Base-by-base conservation (phyloP, 2,888 invertebrate genomes). In the Melieria picta region DNA sequence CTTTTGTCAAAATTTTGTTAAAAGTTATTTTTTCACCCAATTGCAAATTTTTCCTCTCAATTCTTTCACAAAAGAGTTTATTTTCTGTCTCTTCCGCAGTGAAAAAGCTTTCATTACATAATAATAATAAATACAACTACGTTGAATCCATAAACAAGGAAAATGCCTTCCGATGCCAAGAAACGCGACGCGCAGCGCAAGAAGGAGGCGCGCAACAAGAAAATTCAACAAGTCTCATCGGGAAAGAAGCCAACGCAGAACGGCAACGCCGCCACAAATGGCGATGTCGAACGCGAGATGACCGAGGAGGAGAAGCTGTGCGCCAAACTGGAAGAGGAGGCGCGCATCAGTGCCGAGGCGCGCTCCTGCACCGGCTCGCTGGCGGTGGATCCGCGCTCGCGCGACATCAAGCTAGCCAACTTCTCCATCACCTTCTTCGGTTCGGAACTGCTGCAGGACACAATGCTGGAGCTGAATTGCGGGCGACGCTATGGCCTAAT, bases 361-460 rank as follows among this genome's bases (percentile, higher is more conserved):
- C 90, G 98, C 62, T 93, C 97, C 0, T 96, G 96, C 80, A 99
- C 99, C 0, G 99, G 99, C 11, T 94, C 96, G 0, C 88, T 98
- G 78, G 97, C 96, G 0, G 96, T 98, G 7, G 98, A 99, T 88
- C 96, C 96, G 4, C 93, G 97, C 78, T 96, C 98, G 72, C 91
- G 99, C 79, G 99, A 99, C 87, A 90, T 99, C 69, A 99, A 99
- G 88, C 95, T 99, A 76, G 95, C 94, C 74, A 97, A 94, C 85
- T 94, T 99, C 85, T 97, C 98, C 50, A 95, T 99, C 79, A 98
- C 98, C 61, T 99, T 99, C 89, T 98, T 99, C 84, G 99, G 99
- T 74, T 93, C 93, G 81, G 99, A 99, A 88, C 90, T 99, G 79
- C 90, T 99, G 69, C 94, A 94, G 83, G 99, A 99, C 86, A 97